These are phyloP conservation scores for Bombus waltoni DNA, from an alignment of 1,140 invertebrate genomes.

Conservation along the genomic window DNA sequence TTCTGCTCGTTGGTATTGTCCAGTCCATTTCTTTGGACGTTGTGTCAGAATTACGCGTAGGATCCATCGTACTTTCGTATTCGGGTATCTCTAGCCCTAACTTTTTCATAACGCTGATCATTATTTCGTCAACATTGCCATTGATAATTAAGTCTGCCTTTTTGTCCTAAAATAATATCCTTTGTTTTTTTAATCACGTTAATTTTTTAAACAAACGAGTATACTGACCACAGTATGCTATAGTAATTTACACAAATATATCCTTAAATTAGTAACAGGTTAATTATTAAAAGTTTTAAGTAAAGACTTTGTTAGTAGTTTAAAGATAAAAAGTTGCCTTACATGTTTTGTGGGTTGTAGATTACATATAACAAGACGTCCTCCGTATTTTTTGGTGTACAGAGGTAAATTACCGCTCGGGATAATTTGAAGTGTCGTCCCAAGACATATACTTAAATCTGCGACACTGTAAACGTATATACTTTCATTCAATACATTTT, in stretches of 20 bases:
- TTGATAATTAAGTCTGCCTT: constrained; percentile 95
- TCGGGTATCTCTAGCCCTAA: constrained; percentile 88
- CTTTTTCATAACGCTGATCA: constrained; percentile 89
- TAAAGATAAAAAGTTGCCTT: constrained; percentile 75
- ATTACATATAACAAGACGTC: constrained; percentile 97
- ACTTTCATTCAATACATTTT: constrained; percentile 19
- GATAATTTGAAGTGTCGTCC: constrained; percentile 98
- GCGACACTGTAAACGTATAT: constrained; percentile 86
- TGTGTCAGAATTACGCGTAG: constrained; percentile 83
- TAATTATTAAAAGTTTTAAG: background rate
- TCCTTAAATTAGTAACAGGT: constrained; percentile 35
- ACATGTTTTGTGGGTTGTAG: constrained; percentile 98
- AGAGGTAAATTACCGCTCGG: constrained; percentile 98
- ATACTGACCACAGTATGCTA: constrained; percentile 6
- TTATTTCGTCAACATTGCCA: constrained; percentile 94
- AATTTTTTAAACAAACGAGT: constrained; percentile 90
- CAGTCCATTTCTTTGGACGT: constrained; percentile 83
- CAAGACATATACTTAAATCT: constrained; percentile 96
- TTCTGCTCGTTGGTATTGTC: constrained; percentile 83
- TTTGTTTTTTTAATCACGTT: constrained; percentile 18
- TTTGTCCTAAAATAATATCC: constrained; percentile 88
- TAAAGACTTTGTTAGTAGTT: background rate
- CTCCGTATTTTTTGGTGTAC: constrained; percentile 92
- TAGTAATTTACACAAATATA: constrained; percentile 38
- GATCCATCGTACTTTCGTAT: constrained; percentile 87